Evolutionary conservation across 2,888 invertebrate species (phyloP), one percentile per base, ranked within the genome.

Genomic region (Hirtodrosophila trivittata): DNA sequence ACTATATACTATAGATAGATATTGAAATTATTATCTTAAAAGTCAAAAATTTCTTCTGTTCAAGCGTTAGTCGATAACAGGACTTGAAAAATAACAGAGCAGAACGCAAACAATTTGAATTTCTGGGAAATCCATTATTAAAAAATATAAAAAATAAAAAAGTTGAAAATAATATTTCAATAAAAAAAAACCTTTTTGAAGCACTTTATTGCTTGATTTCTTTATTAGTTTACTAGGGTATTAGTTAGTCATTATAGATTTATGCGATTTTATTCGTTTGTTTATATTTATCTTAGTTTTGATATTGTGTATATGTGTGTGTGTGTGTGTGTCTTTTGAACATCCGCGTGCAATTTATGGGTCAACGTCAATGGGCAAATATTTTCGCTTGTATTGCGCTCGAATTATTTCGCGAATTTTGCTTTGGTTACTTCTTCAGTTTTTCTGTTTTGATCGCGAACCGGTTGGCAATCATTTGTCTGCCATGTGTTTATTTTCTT

Each of bases 361-460:
- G 80, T 81, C 80, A 80, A 68, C 76, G 65, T 50, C 52, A 59
- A 46, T 28, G 39, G 54, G 49, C 49, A 71, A 76, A 76, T 57
- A 73, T 76, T 83, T 67, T 78, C 45, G 70, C 65, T 39, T 28
- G 49, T 66, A 63, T 58, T 39, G 59, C 67, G 73, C 73, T 80
- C 84, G 80, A 76, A 56, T 76, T 77, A 73, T 77, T 77, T 83
- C 57, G 45, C 7, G 50, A 38, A 60, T 77, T 69, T 69, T 41
- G 66, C 55, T 83, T 84, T 70, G 62, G 66, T 49, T 42, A 51
- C 70, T 60, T 80, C 75, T 74, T 68, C 77, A 62, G 49, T 62
- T 58, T 69, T 66, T 86, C 76, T 80, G 85, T 86, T 80, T 84
- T 80, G 86, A 66, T 77, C 85, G 55, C 67, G 45, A 77, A 80